Base-by-base conservation (phyloP, 2,888 invertebrate species). In the Drosophila nigritarsus region DNA sequence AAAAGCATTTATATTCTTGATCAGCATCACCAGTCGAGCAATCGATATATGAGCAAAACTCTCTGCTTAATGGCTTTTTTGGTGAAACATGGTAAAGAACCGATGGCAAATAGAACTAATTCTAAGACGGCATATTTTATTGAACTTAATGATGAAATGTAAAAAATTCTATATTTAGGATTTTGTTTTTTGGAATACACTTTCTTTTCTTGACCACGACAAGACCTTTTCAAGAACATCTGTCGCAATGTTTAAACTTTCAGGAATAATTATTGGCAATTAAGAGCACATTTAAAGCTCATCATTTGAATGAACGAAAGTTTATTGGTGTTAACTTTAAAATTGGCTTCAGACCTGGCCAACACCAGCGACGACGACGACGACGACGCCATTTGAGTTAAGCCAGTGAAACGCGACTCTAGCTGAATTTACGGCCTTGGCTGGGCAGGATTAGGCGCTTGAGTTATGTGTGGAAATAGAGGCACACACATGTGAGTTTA, bases 371-470 rank as follows among this genome's bases (percentile, higher is more conserved):
- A 27, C 71, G 38, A 18, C 20, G 20, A 15, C 42, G n/a, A n/a
- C 60, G 30, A 27, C 55, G 36, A 34, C 62, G 61, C 69, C 65
- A 79, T 73, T 78, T 72, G 34, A 75, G 75, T 69, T 81, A 79
- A 82, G 72, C 78, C 70, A 78, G 61, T 66, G 62, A 71, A 80
- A 71, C 78, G 80, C 73, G 65, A 65, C 71, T 80, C 49, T 27
- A 59, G 27, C 65, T 60, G 49, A 80, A 81, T 80, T 80, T 81
- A 80, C 81, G 73, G 81, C 76, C 78, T 73, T 78, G 68, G 71
- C 68, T 77, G 62, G 60, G 54, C 56, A 59, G 79, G 78, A 79
- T 79, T 79, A 79, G 60, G 67, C 50, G 67, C 56, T 55, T 79
- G 77, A 77, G 74, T 80, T 71, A 77, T 80, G 74, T 71, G 67